Base-by-base conservation (phyloP, 2,797 vertebrate genomes). In the Halcyon leucocephala region DNA sequence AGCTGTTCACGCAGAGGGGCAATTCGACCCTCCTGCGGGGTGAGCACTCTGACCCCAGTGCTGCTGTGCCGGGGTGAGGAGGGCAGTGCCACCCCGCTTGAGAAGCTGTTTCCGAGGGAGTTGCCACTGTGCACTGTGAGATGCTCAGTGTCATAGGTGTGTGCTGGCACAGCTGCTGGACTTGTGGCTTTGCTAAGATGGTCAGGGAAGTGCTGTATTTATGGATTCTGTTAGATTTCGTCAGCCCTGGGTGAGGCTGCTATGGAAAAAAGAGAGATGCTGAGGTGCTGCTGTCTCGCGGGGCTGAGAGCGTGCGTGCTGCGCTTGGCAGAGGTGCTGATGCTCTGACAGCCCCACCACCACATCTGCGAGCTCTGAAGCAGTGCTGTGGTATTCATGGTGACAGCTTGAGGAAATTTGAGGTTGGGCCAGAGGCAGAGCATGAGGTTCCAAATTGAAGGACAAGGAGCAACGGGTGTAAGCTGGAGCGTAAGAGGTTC, bases 271-370 rank as follows among this genome's bases (percentile, higher is more conserved):
- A 54, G 52, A 71, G 65, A 28, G 77, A 15, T 51, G 70, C 55
- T 20, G 81, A 65, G 24, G 17, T 0, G 1, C 41, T 72, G 65
- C 33, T 52, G 25, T 35, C 48, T 15, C 8, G 52, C 15, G 14
- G 83, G 42, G 12, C 72, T 31, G 54, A 31, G 82, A 26, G 54
- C 0, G 1, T 14, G 33, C 0, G 15, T 55, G 60, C 24, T 0
- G 2, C 26, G 28, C 55, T 62, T 25, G 67, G 71, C 62, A 42
- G 61, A 48, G 74, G 33, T 37, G 71, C 22, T 6, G 73, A 6
- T 48, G 37, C 58, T 80, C 28, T 0, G 0, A 0, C 48, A 65
- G 70, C 58, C 25, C 18, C 0, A 0, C 65, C 31, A 15, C 44
- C 25, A 3, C 0, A 0, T 42, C 88, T 20, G 16, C 0, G 2